Conservation (phyloP, 1,140 invertebrate genomes). For the Hesperophylax magnus region DNA sequence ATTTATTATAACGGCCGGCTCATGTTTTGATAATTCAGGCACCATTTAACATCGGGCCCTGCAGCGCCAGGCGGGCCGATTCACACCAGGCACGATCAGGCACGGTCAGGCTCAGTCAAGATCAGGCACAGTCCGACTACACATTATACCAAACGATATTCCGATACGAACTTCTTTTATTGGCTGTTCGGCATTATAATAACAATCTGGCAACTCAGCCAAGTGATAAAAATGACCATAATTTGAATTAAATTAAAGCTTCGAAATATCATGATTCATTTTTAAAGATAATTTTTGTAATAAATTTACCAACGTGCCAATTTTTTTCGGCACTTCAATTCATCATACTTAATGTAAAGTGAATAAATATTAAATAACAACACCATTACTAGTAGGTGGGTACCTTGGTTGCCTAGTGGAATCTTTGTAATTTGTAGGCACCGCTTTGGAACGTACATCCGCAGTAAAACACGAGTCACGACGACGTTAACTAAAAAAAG, state of each 20-base stretch:
- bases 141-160: constrained; percentile 2
- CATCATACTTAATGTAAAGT: too few species aligned
- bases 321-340: too few species aligned
- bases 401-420: too few species aligned
- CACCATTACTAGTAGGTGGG: too few species aligned
- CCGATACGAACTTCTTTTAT: not conserved
- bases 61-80: not conserved
- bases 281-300: constrained; percentile 11
- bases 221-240: constrained; percentile 26
- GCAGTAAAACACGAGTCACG: too few species aligned
- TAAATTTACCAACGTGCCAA: constrained; percentile 7
- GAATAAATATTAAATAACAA: too few species aligned
- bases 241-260: constrained; percentile 21
- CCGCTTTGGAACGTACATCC: too few species aligned
- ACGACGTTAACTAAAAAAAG: too few species aligned
- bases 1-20: constrained; percentile 55
- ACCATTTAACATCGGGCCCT: constrained; percentile 30
- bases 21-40: constrained; percentile 55
- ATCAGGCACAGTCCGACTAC: too few species aligned
- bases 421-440: too few species aligned
- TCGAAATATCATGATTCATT: constrained; percentile 23
- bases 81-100: too few species aligned
- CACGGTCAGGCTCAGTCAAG: too few species aligned
- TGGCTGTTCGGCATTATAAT: not conserved
- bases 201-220: not conserved